Percentiles rank a stretch among this genome's conserved stretches.
phyloP scores from a whole-genome alignment of 2,888 invertebrate species.

The Rotaria macrura region DNA sequence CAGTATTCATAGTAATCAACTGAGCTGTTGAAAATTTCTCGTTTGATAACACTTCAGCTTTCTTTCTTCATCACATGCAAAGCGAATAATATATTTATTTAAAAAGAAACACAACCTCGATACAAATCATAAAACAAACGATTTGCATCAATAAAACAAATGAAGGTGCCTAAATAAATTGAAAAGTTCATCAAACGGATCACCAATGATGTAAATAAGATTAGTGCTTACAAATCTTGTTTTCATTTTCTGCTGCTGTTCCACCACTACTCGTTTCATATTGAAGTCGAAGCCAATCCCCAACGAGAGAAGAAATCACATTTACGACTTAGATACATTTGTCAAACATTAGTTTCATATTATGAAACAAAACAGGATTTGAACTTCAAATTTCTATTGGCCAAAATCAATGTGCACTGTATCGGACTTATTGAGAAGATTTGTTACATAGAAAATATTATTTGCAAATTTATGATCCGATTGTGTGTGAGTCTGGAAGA shows the following conservation, averaged over 20 bases:
- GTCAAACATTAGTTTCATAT: conserved; percentile 92
- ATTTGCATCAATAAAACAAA: not conserved
- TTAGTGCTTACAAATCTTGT: not conserved
- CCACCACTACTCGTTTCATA: conserved; percentile 60
- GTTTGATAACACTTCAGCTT: too few relatives aligned
- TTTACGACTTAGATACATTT: conserved; percentile 90
- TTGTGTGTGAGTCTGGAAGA: conserved; percentile 62
- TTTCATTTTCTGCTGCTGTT: not conserved
- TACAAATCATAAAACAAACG: too few relatives aligned
- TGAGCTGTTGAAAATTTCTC: too few relatives aligned
- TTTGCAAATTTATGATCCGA: conserved; percentile 98
- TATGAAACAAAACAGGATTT: too few relatives aligned
- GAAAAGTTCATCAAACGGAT: not conserved
- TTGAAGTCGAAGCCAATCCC: conserved; percentile 98
- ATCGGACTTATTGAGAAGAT: conserved; percentile 98
- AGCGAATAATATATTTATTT: too few relatives aligned
- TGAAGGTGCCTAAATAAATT: not conserved
- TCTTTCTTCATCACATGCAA: too few relatives aligned
- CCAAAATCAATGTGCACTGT: conserved; percentile 69
- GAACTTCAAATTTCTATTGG: too few relatives aligned
- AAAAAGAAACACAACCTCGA: too few relatives aligned
- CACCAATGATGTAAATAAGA: not conserved
- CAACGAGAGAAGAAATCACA: conserved; percentile 99
- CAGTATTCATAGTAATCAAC: too few relatives aligned
- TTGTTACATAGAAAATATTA: conserved; percentile 99